Evolutionary conservation across 2,113 vertebrate species (phyloP), one percentile per base, ranked within the genome.

Genomic region (Sander lucioperca): DNA sequence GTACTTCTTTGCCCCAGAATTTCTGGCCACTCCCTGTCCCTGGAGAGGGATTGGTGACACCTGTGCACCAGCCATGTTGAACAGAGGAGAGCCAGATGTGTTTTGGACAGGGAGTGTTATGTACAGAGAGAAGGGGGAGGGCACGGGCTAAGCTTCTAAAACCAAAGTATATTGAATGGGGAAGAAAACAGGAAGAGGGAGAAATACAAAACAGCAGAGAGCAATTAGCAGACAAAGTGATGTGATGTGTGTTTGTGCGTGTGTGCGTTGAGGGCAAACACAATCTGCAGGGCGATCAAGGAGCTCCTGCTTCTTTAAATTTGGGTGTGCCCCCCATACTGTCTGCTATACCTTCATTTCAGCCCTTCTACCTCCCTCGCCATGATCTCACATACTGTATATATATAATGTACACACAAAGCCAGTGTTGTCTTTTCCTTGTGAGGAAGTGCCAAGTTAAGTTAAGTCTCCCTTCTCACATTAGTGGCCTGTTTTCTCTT

Each of bases 101-200:
- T 36, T 50, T 39, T 53, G 73, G 67, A 79, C 80, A 59, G 72
- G 19, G n/a, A 57, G 75, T 54, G 57, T 64, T 67, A 70, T 50
- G 68, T 72, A 71, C 69, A 56, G 27, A 77, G 74, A 68, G 73
- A 43, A 80, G 77, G 65, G 77, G 63, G 51, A 23, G 80, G 70
- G 62, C 63, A 70, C 43, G 48, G n/a, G 63, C 77, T 77, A 61
- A 47, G 73, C 75, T 77, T 80, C 61, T 69, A 79, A 86, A 89
- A 85, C 74, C 77, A 88, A 92, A 85, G 80, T 85, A 85, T 70
- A 82, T 67, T 84, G 86, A 77, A 83, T 85, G 59, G 77, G 78
- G 78, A 92, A 47, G 79, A 93, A 93, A 92, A 94, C 93, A 94
- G 93, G 93, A 94, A 95, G 87, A 90, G 79, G 86, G 74, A 89